These are phyloP conservation scores for Epizoanthus illoricatus DNA, from an alignment of 92 coral and sea anemone species.

Conservation along the genomic window DNA sequence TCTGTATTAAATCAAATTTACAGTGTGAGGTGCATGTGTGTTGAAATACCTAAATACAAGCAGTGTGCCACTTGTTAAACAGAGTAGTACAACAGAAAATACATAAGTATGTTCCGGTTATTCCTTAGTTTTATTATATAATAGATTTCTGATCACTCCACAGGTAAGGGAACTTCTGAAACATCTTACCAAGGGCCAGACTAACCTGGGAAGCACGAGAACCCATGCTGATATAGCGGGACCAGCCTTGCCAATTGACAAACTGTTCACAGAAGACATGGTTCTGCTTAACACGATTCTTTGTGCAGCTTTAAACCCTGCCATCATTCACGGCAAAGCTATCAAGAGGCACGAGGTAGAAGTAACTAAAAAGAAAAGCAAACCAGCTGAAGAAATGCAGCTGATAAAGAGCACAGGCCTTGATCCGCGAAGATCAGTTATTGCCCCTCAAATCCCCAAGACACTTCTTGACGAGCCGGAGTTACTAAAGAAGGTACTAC, in stretches of 20 bases:
- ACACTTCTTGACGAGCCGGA: background rate
- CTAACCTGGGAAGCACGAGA: background rate
- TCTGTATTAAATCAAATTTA: no score
- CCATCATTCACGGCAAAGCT: conserved; percentile 12
- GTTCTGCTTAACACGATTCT: conserved; percentile 25
- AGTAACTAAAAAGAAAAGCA: conserved; percentile 1
- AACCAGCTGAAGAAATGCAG: background rate
- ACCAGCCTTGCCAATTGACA: background rate
- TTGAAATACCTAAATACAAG: no score
- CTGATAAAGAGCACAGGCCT: conserved; percentile 4
- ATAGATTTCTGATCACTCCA: background rate
- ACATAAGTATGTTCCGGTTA: no score
- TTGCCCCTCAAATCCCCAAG: conserved; percentile 19
- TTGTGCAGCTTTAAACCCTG: conserved; percentile 24
- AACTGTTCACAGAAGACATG: conserved; percentile 10
- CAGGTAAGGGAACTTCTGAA: conserved; percentile 26
- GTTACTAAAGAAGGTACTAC: conserved; percentile 13
- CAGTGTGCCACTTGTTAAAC: no score
- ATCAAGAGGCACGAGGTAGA: background rate
- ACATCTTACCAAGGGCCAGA: background rate
- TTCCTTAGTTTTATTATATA: background rate
- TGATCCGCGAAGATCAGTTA: conserved; percentile 15
- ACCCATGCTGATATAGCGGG: background rate
- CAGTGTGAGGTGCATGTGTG: no score
- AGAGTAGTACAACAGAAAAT: no score